These are phyloP conservation scores for Columba janthina DNA, from an alignment of 2,113 vertebrate genomes.

Conservation along the genomic window DNA sequence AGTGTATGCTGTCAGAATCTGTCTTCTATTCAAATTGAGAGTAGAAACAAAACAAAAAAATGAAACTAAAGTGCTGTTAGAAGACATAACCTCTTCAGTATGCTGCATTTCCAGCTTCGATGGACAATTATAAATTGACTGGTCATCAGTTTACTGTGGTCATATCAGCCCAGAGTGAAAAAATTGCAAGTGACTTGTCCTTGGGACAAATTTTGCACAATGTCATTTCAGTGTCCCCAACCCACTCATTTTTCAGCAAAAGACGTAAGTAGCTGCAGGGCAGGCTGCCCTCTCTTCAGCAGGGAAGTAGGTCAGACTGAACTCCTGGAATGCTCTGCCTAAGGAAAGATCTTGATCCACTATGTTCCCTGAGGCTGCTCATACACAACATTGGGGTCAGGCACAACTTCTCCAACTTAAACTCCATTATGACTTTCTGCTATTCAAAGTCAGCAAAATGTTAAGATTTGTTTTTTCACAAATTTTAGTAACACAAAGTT, in stretches of 20 bases:
- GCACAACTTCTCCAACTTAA: not conserved
- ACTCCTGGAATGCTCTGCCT: not conserved
- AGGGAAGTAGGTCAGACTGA: not conserved
- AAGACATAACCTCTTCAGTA: not conserved
- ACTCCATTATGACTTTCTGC: not conserved
- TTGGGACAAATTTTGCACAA: conserved; percentile 28
- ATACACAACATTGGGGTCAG: not conserved
- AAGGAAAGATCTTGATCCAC: not conserved
- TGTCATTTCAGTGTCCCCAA: not conserved
- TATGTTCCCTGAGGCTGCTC: not conserved
- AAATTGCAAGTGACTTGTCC: not conserved
- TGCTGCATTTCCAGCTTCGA: not conserved
- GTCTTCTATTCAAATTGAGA: not conserved
- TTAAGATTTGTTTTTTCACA: not conserved
- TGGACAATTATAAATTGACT: not conserved
- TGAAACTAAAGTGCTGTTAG: not conserved
- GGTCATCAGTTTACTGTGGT: not conserved
- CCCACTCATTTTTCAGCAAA: not conserved
- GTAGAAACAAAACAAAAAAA: not conserved
- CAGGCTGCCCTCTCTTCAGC: not conserved
- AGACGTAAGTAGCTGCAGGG: conserved; percentile 14
- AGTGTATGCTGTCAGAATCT: not conserved
- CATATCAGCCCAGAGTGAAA: not conserved
- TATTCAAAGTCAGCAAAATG: not conserved
- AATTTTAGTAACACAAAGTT: not conserved